A percentile compares a stretch with the other conserved stretches of the same genome.
Conservation (phyloP, 2,797 vertebrate genomes). For the Uromys caudimaculatus region DNA sequence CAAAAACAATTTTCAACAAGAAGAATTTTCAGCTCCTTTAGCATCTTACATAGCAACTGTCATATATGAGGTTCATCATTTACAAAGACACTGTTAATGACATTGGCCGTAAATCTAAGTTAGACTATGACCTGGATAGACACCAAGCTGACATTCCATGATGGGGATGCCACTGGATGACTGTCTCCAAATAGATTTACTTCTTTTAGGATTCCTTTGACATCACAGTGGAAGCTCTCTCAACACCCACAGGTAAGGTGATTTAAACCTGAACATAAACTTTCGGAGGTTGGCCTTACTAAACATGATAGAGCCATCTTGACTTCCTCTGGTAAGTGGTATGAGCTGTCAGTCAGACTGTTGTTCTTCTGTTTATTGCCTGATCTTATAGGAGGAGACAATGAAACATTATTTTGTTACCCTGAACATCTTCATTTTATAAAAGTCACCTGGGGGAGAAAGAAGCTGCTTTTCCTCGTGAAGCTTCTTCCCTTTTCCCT, state of each 20-base stretch:
- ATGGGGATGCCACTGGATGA: neutral
- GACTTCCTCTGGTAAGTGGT: too few species aligned
- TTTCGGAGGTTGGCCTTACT: neutral
- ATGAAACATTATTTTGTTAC: neutral
- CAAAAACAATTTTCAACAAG: neutral
- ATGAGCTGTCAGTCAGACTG: neutral
- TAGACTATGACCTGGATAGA: neutral
- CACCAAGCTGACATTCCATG: neutral
- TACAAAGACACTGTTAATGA: neutral
- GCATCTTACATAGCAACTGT: neutral
- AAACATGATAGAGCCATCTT: neutral
- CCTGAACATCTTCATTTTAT: neutral
- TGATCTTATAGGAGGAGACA: neutral
- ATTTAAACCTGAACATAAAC: constrained; percentile 13
- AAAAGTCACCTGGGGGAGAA: neutral
- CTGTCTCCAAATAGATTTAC: neutral
- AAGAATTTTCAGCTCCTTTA: neutral
- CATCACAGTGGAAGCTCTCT: neutral
- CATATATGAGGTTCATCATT: neutral
- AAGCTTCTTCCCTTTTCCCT: neutral
- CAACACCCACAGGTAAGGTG: neutral
- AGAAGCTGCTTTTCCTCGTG: neutral
- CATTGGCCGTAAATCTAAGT: neutral
- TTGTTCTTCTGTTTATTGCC: too few species aligned
- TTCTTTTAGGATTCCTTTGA: neutral